A percentile compares a stretch with the other conserved stretches of the same genome.
phyloP scores from a whole-genome alignment of 2,888 invertebrate genomes.

The Aradus depressus region DNA sequence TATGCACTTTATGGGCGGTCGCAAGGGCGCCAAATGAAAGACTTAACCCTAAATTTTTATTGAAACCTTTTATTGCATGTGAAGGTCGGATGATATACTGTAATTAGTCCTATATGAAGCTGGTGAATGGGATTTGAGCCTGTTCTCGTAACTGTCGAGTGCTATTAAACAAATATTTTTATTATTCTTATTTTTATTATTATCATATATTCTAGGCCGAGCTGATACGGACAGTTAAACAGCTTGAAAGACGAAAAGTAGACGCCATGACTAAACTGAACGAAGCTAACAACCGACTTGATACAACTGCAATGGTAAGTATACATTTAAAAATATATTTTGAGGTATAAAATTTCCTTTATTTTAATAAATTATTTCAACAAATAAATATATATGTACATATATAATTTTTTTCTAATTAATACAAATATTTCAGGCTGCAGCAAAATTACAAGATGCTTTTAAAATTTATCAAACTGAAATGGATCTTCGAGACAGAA shows the following conservation, averaged over 20 bases:
- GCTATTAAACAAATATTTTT: too few species aligned
- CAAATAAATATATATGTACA: slow-evolving; percentile 13
- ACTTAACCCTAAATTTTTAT: too few species aligned
- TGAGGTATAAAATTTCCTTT: not conserved
- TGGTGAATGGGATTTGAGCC: too few species aligned
- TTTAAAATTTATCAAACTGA: slow-evolving; percentile 30
- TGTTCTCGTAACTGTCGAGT: too few species aligned
- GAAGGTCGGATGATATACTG: too few species aligned
- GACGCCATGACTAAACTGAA: slow-evolving; percentile 30
- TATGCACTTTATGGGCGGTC: too few species aligned
- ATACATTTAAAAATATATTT: not conserved
- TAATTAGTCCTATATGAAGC: too few species aligned
- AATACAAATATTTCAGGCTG: slow-evolving; percentile 26
- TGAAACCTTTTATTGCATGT: too few species aligned
- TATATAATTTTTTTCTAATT: slow-evolving; percentile 20
- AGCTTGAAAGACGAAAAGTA: slow-evolving; percentile 30
- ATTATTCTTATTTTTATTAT: too few species aligned
- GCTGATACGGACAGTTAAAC: slow-evolving; percentile 30
- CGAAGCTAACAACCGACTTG: slow-evolving; percentile 29
- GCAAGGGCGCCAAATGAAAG: too few species aligned
- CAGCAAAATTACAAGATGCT: slow-evolving; percentile 28
- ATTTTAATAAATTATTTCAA: slow-evolving; percentile 4
- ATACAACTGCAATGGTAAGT: slow-evolving; percentile 28
- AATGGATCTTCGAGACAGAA: slow-evolving; percentile 29
- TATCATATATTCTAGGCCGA: slow-evolving; percentile 29